Conservation (phyloP, 2,797 vertebrate genomes). For the Squalus acanthias region DNA sequence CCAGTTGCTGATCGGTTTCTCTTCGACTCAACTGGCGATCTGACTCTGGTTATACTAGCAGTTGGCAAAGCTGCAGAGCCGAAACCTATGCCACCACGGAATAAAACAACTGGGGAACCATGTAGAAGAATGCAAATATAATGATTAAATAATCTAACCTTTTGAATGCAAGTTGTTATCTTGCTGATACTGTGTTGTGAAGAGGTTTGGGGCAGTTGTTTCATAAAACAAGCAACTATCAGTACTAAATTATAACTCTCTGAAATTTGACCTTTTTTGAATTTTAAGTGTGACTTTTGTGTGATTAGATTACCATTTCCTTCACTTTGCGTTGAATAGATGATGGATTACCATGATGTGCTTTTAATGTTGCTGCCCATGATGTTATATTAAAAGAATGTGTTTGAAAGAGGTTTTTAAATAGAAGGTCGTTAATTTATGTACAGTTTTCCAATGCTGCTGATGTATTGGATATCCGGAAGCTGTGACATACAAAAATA, state of each 20-base stretch:
- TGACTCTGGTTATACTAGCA: not conserved
- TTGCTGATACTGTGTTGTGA: not conserved
- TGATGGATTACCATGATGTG: slow-evolving; percentile 26
- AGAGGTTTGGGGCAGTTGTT: not conserved
- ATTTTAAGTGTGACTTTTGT: not conserved
- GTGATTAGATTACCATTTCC: not conserved
- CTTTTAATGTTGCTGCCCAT: slow-evolving; percentile 29
- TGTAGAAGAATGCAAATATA: not conserved
- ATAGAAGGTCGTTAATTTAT: slow-evolving; percentile 21
- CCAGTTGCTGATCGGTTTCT: not conserved
- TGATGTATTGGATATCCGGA: slow-evolving; percentile 24
- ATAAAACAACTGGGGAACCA: not conserved
- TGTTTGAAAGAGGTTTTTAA: slow-evolving; percentile 24
- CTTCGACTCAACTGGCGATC: not conserved
- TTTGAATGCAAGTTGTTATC: not conserved
- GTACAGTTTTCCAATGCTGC: not conserved
- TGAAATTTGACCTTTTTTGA: not conserved
- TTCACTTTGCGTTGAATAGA: not conserved
- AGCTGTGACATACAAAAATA: not conserved
- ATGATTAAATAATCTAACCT: not conserved
- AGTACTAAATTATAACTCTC: not conserved
- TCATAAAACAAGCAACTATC: no score
- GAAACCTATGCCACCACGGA: not conserved
- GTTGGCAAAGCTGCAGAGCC: no score
- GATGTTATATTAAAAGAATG: slow-evolving; percentile 5